Percentiles rank a stretch among this genome's conserved stretches.
These are phyloP conservation scores for Cetoscarus ocellatus DNA, from an alignment of 2,797 vertebrate genomes.

Conservation along the genomic window DNA sequence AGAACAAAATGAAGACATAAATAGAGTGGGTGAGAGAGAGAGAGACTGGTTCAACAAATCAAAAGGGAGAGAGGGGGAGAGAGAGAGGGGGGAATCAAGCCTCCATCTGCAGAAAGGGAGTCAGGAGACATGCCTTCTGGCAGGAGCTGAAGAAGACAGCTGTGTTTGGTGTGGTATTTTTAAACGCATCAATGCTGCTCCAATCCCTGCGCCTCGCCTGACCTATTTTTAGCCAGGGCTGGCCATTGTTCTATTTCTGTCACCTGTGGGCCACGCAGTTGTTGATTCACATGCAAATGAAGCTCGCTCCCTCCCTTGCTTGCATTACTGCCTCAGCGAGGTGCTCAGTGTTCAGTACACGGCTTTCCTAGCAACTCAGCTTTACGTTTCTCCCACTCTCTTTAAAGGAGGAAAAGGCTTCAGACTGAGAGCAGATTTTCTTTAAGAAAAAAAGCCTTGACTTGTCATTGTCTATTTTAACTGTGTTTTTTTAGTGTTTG, in stretches of 20 bases:
- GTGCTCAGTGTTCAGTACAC: conserved; percentile 70
- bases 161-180: conserved; percentile 99
- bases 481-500: too few relatives aligned
- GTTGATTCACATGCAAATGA: conserved; percentile 99
- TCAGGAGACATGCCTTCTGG: conserved; percentile 86
- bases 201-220: conserved; percentile 96
- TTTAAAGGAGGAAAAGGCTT: conserved; percentile 50
- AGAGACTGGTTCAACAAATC: conserved; percentile 69
- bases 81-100: conserved; percentile 55
- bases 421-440: conserved; percentile 46
- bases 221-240: conserved; percentile 99
- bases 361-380: conserved; percentile 72
- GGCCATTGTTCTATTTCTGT: conserved; percentile 99
- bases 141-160: conserved; percentile 94
- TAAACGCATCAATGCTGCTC: conserved; percentile 99
- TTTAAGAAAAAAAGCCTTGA: conserved; percentile 37
- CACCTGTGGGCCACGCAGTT: conserved; percentile 96
- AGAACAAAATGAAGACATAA: conserved; percentile 67
- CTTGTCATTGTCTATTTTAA: too few relatives aligned
- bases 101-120: conserved; percentile 81
- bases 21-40: conserved; percentile 54
- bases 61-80: conserved; percentile 25
- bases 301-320: conserved; percentile 87
- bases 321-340: conserved; percentile 81
- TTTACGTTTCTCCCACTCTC: conserved; percentile 54